phyloP scores from a whole-genome alignment of 2,113 vertebrate genomes.

The Grammomys surdaster region DNA sequence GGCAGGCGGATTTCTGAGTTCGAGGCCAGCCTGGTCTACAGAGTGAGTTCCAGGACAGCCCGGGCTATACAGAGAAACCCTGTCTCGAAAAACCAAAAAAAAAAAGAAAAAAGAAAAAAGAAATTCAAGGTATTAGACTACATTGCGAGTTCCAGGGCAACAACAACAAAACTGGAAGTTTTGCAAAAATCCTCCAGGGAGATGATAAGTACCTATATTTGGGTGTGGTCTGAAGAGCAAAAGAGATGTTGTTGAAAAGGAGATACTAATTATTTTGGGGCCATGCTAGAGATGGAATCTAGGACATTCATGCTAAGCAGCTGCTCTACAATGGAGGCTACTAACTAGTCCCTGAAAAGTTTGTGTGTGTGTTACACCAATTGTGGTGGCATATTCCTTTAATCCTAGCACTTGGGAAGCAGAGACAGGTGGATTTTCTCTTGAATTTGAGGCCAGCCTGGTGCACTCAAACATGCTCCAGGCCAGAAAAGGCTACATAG shows the following conservation, averaged over 20 bases:
- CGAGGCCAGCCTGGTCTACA: too few relatives aligned
- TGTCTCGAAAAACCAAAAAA: too few relatives aligned
- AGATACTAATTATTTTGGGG: background rate
- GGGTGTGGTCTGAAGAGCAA: background rate
- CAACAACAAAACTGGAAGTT: background rate
- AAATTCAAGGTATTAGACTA: background rate
- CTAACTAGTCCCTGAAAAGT: background rate
- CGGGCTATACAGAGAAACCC: too few relatives aligned
- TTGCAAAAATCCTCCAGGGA: background rate
- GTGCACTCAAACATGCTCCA: background rate
- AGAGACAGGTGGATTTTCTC: background rate
- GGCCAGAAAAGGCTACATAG: background rate
- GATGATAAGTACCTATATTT: background rate
- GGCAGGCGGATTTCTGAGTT: too few relatives aligned
- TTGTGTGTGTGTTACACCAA: background rate
- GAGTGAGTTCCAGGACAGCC: too few relatives aligned
- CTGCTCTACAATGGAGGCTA: background rate
- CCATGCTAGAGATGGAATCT: background rate
- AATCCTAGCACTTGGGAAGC: background rate
- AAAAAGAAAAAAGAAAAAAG: too few relatives aligned
- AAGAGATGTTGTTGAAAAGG: constrained; percentile 46
- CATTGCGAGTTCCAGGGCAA: background rate
- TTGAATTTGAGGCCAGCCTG: background rate
- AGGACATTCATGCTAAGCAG: background rate
- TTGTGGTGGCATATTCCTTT: background rate